Conservation (phyloP, 1,140 invertebrate species). For the Zophobas morio region DNA sequence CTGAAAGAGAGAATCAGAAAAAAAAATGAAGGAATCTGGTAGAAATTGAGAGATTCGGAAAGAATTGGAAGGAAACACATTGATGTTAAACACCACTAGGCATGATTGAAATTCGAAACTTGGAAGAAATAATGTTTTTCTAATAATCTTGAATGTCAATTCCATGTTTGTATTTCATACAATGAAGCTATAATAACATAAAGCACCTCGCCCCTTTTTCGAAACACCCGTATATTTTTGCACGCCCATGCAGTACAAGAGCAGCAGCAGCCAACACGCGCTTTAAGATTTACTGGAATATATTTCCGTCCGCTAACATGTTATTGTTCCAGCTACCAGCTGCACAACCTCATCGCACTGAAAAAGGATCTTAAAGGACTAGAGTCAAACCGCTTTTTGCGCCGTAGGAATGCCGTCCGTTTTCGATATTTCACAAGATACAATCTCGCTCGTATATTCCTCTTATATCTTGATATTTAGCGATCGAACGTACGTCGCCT, state of each 20-base stretch:
- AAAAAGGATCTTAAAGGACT: slow-evolving; percentile 41
- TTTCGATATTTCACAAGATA: slow-evolving; percentile 38
- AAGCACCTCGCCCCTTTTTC: background rate
- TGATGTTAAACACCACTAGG: too few relatives aligned
- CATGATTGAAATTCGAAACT: too few relatives aligned
- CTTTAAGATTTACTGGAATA: slow-evolving; percentile 46
- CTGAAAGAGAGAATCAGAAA: too few relatives aligned
- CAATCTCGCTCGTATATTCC: slow-evolving; percentile 27
- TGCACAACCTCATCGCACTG: slow-evolving; percentile 28
- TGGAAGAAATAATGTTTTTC: too few relatives aligned
- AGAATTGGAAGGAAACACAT: too few relatives aligned
- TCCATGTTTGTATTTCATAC: too few relatives aligned
- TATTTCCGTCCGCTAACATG: slow-evolving; percentile 45
- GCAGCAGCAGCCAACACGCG: slow-evolving; percentile 40
- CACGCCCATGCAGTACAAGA: slow-evolving; percentile 14
- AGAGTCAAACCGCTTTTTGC: slow-evolving; percentile 37
- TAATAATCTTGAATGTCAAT: too few relatives aligned
- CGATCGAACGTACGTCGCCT: slow-evolving; percentile 29
- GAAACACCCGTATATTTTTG: slow-evolving; percentile 18
- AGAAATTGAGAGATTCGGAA: too few relatives aligned
- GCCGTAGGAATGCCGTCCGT: slow-evolving; percentile 23
- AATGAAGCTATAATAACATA: too few relatives aligned
- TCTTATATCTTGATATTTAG: slow-evolving; percentile 42
- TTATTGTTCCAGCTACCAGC: slow-evolving; percentile 48
- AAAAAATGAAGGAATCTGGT: too few relatives aligned